phyloP scores from a whole-genome alignment of 2,888 invertebrate genomes.

The Embidobia sp. region DNA sequence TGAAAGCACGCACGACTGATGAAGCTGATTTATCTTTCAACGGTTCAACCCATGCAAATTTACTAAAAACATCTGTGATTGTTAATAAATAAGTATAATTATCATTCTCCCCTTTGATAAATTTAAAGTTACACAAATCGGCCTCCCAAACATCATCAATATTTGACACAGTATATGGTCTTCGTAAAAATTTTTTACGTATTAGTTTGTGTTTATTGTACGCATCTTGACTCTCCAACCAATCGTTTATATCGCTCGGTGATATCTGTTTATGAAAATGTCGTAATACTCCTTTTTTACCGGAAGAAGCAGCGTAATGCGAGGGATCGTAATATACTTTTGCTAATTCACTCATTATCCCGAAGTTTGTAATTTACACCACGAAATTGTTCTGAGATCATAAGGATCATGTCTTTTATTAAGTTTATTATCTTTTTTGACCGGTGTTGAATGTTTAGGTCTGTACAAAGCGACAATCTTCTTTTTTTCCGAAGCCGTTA shows the following conservation, averaged over 20 bases:
- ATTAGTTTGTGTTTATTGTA: conserved; percentile 54
- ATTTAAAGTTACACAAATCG: conserved; percentile 35
- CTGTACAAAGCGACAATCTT: too few species aligned
- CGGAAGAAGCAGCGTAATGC: conserved; percentile 8
- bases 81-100: conserved; percentile 43
- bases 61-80: conserved; percentile 55
- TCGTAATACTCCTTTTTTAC: neutral
- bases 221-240: conserved; percentile 55
- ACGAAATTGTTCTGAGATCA: neutral
- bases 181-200: conserved; percentile 41
- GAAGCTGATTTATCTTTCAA: conserved; percentile 63
- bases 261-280: neutral
- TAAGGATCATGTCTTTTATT: too few species aligned
- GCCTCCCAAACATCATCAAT: conserved; percentile 64
- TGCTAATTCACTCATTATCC: neutral
- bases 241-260: neutral
- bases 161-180: conserved; percentile 47
- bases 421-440: too few species aligned
- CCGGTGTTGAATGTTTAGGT: too few species aligned
- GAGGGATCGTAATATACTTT: conserved; percentile 32
- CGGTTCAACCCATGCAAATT: conserved; percentile 64
- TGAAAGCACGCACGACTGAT: conserved; percentile 61
- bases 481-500: too few species aligned
- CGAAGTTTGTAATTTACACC: conserved; percentile 6
- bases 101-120: conserved; percentile 44